Percentiles rank a stretch among this genome's conserved stretches.
Evolutionary conservation across 2,113 vertebrate species (phyloP).

Genomic region (Serinus canaria): DNA sequence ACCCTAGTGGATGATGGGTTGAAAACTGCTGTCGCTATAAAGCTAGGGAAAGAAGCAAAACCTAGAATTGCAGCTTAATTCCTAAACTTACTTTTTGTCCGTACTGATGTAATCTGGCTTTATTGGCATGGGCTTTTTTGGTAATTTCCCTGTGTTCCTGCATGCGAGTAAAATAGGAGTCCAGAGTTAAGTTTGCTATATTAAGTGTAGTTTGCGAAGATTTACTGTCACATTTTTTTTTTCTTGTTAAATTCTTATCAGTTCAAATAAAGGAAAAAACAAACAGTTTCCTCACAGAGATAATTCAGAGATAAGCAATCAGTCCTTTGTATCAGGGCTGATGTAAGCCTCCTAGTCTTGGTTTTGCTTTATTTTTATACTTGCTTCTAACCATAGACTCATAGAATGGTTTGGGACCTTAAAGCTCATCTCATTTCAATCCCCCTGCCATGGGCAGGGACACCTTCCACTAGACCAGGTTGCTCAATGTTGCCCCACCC

Average conservation of each 20-base stretch:
- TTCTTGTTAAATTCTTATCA: background rate
- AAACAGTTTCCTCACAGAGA: background rate
- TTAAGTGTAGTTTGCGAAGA: background rate
- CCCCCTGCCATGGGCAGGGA: background rate
- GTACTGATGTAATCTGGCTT: background rate
- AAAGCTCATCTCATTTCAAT: background rate
- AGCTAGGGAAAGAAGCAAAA: background rate
- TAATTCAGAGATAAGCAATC: background rate
- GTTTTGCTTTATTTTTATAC: background rate
- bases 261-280: background rate
- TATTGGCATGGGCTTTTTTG: background rate
- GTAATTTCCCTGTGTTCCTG: background rate
- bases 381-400: background rate
- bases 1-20: rapidly evolving
- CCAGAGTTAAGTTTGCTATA: background rate
- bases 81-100: background rate
- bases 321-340: background rate
- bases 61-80: background rate
- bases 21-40: background rate
- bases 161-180: background rate
- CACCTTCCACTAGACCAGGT: background rate
- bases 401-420: background rate
- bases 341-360: background rate
- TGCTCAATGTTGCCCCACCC: background rate
- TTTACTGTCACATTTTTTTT: background rate